These are phyloP conservation scores for Montipora foliosa DNA, from an alignment of 64 coral and sea anemone genomes.

Conservation along the genomic window DNA sequence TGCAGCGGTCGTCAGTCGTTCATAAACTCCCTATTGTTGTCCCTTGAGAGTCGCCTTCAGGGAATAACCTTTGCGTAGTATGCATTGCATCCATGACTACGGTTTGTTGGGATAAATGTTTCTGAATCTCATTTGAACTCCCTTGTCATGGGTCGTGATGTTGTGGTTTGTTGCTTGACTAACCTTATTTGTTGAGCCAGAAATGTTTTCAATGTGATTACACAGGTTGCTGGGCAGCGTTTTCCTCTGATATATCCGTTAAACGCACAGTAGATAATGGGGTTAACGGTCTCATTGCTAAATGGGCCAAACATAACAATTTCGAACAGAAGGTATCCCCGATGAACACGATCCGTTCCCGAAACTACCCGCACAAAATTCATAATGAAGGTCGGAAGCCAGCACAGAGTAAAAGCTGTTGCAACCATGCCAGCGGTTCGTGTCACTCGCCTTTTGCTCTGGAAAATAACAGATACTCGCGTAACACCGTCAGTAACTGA, in stretches of 20 bases:
- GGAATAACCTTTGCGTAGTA: too few relatives aligned
- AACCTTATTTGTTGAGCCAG: neutral
- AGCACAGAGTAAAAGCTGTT: constrained; percentile 3
- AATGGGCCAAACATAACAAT: constrained; percentile 34
- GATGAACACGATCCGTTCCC: neutral
- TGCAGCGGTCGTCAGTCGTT: too few relatives aligned
- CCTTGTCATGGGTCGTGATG: neutral
- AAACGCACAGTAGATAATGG: constrained; percentile 56
- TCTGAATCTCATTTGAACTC: neutral
- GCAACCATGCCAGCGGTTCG: constrained; percentile 39
- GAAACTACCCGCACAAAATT: constrained; percentile 29
- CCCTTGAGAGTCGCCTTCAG: too few relatives aligned
- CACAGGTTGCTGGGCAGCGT: neutral
- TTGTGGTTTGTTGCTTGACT: neutral
- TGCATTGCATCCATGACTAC: neutral
- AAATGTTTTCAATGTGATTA: neutral
- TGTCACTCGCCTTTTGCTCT: constrained; percentile 19
- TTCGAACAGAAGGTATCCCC: neutral
- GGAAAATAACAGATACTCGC: neutral
- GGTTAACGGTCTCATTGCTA: constrained; percentile 28
- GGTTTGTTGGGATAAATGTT: neutral
- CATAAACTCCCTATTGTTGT: too few relatives aligned
- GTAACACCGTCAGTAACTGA: too few relatives aligned
- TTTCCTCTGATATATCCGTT: constrained; percentile 23
- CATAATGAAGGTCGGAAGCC: constrained; percentile 37